Evolutionary conservation across 2,797 vertebrate genomes (phyloP), one percentile per base, ranked within the genome.

Genomic region (Gymnopithys bicolor): DNA sequence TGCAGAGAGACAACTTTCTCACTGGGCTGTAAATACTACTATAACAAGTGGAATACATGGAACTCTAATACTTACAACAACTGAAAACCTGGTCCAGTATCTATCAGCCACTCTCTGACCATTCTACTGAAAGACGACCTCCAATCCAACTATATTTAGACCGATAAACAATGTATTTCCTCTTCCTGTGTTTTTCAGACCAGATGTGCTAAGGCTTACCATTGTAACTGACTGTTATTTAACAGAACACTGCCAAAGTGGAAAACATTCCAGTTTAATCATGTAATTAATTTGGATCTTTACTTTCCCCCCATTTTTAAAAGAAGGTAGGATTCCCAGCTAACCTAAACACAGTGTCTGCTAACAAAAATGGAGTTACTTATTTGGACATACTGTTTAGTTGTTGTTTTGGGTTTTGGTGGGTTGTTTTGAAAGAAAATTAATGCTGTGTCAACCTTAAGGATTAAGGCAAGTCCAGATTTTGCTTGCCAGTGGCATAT

Each of bases 81-180:
- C 30, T 2, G 4, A 87, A 67, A 70, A 84, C 80, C 24, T 86
- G 45, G 13, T 27, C 33, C 59, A 49, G 45, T 28, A 59, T 19
- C 58, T 18, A 79, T 73, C 69, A 73, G 76, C n/a, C 46, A 71
- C 84, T 62, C 87, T 88, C 77, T 62, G 66, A 81, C n/a, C 33
- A 25, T 69, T 92, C 60, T 28, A 88, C 46, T 76, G 67, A 78
- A 86, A 89, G 52, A 88, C 43, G 85, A 90, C 2, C 4, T 82
- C 83, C 80, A 82, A 60, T 73, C 70, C 77, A 84, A 79, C 85
- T 95, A 70, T 55, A 93, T 90, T 94, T 82, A 89, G 78, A 74
- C 49, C 35, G 68, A 97, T 89, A 94, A 95, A 95, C 91, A 94
- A 89, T 83, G 87, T 77, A 90, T 95, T 97, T 94, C 91, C 80